Base-by-base conservation (phyloP, 2,888 invertebrate species). In the Drosophila paramelanica region DNA sequence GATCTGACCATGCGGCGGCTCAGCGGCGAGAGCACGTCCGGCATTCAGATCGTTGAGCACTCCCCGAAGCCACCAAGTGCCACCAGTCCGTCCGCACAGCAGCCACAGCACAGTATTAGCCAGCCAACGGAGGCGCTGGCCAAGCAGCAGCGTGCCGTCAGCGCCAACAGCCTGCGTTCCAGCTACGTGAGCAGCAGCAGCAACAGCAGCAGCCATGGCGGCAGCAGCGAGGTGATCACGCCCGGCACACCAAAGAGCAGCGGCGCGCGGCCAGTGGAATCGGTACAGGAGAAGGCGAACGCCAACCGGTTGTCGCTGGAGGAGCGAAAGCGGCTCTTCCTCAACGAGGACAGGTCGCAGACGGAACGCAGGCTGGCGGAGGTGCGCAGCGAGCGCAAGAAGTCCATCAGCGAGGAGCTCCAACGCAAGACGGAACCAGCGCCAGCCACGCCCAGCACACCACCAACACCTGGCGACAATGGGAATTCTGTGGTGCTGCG, bases 1-100 rank as follows among this genome's bases (percentile, higher is more conserved):
- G 91, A 91, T 46, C 73, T 90, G 31, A 87, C 83, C 39, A 67
- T 82, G 65, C 88, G 93, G 13, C 93, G 93, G 43, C 92, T 92
- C 60, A 93, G 93, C 61, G 92, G 91, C 55, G 93, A 93, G 68
- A 93, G 92, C 67, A 91, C 93, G 10, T 93, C n/a, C n/a, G 66
- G 67, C 43, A 67, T 71, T 5, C 87, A 86, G 31, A 80, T 80
- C 13, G 62, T 77, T 0, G 83, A 83, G 45, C 72, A 76, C n/a
- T 3, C 47, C 1, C 58, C 93, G 93, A 47, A 77, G 78, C 31
- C 90, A 79, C 38, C 53, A 50, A 41, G 70, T 46, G 62, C 64
- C 33, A 56, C 46, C 20, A 55, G 41, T 8, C 45, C 65, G 23
- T 23, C 23, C 7, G 8, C 49, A 4, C 67, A 50, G 17, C 31